Evolutionary conservation across 2,113 vertebrate genomes (phyloP).

Genomic region (Xiphias gladius): DNA sequence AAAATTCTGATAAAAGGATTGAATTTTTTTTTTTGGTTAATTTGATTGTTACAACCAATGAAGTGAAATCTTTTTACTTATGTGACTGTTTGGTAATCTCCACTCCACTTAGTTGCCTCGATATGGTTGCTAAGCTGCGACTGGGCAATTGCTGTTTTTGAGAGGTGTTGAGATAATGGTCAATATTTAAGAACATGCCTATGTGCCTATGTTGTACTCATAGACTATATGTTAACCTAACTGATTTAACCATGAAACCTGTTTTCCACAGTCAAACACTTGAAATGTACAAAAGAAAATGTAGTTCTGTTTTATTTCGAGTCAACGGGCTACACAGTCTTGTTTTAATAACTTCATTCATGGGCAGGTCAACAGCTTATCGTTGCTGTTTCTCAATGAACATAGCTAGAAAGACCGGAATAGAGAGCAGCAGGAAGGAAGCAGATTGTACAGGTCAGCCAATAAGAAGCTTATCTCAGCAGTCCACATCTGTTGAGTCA

Average conservation of each 20-base stretch:
- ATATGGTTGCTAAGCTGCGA: not conserved
- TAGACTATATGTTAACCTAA: not conserved
- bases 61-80: too few relatives aligned
- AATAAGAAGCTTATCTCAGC: conserved; percentile 43
- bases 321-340: not conserved
- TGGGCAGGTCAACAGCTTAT: not conserved
- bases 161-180: not conserved
- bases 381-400: conserved; percentile 1
- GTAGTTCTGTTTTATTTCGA: not conserved
- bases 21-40: not conserved
- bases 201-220: not conserved
- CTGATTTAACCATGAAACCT: not conserved
- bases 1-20: not conserved
- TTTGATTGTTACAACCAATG: too few relatives aligned
- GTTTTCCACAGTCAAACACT: not conserved
- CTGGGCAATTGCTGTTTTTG: not conserved
- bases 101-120: too few relatives aligned
- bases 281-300: not conserved
- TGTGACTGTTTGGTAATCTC: too few relatives aligned
- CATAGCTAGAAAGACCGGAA: not conserved
- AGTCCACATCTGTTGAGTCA: conserved; percentile 49
- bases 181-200: not conserved
- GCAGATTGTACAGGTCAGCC: conserved; percentile 16
- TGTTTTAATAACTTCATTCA: not conserved
- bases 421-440: conserved; percentile 21